Base-by-base conservation (phyloP, 53 echinoderm and acorn worm genomes). In the Crossaster papposus region DNA sequence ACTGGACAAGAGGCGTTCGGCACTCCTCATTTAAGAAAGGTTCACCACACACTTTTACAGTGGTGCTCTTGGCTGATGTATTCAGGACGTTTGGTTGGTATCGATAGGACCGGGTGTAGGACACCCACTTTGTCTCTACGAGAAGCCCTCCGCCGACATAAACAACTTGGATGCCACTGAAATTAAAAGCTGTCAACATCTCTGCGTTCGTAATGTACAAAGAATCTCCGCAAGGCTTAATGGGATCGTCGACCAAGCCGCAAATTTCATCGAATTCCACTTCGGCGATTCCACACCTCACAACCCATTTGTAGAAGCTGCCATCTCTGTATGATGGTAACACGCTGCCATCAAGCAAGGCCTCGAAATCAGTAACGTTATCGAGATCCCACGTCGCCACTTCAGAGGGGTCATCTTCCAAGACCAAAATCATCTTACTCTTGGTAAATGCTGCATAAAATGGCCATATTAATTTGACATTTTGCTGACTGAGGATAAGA, bases 231-330 rank as follows among this genome's bases (percentile, higher is more conserved):
- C 82, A 82, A 2, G 23, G 29, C 24, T 20, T 34, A n/a, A 63
- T 13, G 36, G 11, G 23, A 17, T 34, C 74, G 5, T 73, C 28
- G 34, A 17, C 30, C 18, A 63, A 63, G 1, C 44, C 70, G 28
- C 82, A 82, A 12, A 38, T 37, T 63, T 82, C 82, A 68, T 65
- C 38, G n/a, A 82, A 82, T 11, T 82, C 82, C 18, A 68, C 82
- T 22, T 24, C 8, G 22, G 36, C 50, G 36, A 82, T 29, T 36
- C 82, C 82, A 26, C 82, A 82, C 37, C 37, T 23, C 3, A 65
- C 50, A 1, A 82, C 17, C 82, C 82, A 82, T 22, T 82, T 13
- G 26, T 65, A 14, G 22, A 38, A 14, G 15, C 38, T 38, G 28
- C 31, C 58, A 22, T n/a, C 55, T 3, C 35, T 24, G 34, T 64